Conservation (phyloP, 1,140 invertebrate genomes). For the Drosophila sulfurigaster region DNA sequence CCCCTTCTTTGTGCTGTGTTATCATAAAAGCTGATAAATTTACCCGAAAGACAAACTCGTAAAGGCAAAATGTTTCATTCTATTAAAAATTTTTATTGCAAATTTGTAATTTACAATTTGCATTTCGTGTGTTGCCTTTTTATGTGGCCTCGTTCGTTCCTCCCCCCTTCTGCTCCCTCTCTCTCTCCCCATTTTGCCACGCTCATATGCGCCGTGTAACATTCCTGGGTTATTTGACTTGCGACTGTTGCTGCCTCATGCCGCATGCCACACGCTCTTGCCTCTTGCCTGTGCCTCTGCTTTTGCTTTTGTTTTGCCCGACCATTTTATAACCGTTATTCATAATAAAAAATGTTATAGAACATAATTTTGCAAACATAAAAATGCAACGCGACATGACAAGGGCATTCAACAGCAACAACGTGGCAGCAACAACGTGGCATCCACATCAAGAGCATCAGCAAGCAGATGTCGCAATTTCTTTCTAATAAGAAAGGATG, state of each 20-base stretch:
- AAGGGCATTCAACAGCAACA: slow-evolving; percentile 9
- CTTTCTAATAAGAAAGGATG: slow-evolving; percentile 77
- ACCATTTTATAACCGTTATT: slow-evolving; percentile 82
- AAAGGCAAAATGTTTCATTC: slow-evolving; percentile 84
- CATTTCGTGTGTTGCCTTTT: slow-evolving; percentile 81
- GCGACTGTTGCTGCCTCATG: slow-evolving; percentile 58
- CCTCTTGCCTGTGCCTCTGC: not conserved
- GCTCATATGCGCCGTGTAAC: slow-evolving; percentile 34
- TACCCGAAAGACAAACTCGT: slow-evolving; percentile 79
- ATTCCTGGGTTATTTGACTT: slow-evolving; percentile 60
- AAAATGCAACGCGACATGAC: slow-evolving; percentile 72
- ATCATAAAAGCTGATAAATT: slow-evolving; percentile 84
- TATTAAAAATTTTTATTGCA: slow-evolving; percentile 85
- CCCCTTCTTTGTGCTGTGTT: slow-evolving; percentile 53
- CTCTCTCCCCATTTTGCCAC: slow-evolving; percentile 2
- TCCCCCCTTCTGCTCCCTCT: not conserved
- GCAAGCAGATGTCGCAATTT: slow-evolving; percentile 58
- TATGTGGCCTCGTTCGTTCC: slow-evolving; percentile 41
- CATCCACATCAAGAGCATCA: slow-evolving; percentile 9
- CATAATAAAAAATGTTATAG: slow-evolving; percentile 84
- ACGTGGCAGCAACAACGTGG: slow-evolving; percentile 2
- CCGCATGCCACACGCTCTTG: too few relatives aligned
- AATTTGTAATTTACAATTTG: slow-evolving; percentile 85
- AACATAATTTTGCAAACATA: slow-evolving; percentile 84
- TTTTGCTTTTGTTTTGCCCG: slow-evolving; percentile 54